Conservation (phyloP, 2,797 vertebrate species). For the Tokudaia tokunoshimensis region DNA sequence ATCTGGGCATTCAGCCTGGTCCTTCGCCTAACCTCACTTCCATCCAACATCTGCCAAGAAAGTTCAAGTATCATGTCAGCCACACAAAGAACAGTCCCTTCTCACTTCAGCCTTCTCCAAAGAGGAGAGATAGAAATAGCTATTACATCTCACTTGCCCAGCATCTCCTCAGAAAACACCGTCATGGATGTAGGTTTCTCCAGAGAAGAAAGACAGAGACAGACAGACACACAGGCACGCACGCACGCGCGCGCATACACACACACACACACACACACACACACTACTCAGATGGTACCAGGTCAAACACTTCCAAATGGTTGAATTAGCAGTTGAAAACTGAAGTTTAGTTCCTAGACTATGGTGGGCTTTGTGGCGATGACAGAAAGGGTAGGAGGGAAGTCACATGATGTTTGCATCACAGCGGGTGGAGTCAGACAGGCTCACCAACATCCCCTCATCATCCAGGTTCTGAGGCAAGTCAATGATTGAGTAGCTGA, state of each 20-base stretch:
- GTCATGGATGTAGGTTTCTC: background rate
- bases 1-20: background rate
- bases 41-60: background rate
- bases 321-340: background rate
- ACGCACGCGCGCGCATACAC: background rate
- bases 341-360: background rate
- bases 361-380: background rate
- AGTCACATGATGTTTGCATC: background rate
- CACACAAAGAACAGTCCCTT: background rate
- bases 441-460: background rate
- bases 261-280: background rate
- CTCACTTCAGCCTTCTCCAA: background rate
- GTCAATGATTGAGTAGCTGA: background rate
- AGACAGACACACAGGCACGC: background rate
- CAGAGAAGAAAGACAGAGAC: background rate
- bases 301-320: too few species aligned
- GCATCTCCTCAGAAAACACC: background rate
- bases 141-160: background rate
- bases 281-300: accelerated
- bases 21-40: background rate
- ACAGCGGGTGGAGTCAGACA: accelerated
- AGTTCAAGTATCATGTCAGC: background rate
- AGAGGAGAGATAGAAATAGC: background rate
- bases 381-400: background rate
- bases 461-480: background rate